These are phyloP conservation scores for Macrochelys suwanniensis DNA, from an alignment of 2,797 vertebrate genomes.

Conservation along the genomic window DNA sequence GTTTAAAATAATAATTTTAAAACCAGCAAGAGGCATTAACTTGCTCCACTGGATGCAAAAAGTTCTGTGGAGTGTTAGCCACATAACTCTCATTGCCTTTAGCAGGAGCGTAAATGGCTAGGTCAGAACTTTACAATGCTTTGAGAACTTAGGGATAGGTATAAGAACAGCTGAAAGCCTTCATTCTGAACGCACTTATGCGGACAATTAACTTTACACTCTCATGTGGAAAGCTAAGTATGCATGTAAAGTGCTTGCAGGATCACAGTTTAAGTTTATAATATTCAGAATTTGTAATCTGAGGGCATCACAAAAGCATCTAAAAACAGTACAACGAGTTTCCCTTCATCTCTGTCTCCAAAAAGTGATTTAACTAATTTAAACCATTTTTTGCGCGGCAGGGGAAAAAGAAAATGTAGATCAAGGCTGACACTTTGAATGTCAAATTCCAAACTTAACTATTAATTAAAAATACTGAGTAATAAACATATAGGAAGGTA, in stretches of 20 bases:
- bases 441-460: slow-evolving; percentile 23
- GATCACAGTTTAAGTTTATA: slow-evolving; percentile 44
- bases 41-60: neutral
- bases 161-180: neutral
- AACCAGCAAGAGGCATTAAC: neutral
- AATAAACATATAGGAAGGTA: neutral
- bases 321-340: slow-evolving; percentile 11
- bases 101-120: neutral
- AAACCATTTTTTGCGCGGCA: slow-evolving; percentile 40
- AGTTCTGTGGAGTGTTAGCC: neutral
- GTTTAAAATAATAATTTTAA: neutral
- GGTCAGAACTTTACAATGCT: slow-evolving; percentile 1
- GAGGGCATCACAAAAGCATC: slow-evolving; percentile 26
- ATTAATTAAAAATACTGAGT: slow-evolving; percentile 14
- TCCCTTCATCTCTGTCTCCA: slow-evolving; percentile 8
- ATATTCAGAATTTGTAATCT: slow-evolving; percentile 42
- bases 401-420: slow-evolving; percentile 48
- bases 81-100: neutral
- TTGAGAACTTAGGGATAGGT: neutral
- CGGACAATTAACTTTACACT: neutral
- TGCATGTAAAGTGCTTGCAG: neutral
- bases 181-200: rapidly evolving
- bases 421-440: slow-evolving; percentile 4
- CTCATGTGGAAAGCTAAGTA: neutral
- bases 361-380: slow-evolving; percentile 26